Evolutionary conservation across 2,888 invertebrate species (phyloP).

Genomic region (Chrysina gloriosa): DNA sequence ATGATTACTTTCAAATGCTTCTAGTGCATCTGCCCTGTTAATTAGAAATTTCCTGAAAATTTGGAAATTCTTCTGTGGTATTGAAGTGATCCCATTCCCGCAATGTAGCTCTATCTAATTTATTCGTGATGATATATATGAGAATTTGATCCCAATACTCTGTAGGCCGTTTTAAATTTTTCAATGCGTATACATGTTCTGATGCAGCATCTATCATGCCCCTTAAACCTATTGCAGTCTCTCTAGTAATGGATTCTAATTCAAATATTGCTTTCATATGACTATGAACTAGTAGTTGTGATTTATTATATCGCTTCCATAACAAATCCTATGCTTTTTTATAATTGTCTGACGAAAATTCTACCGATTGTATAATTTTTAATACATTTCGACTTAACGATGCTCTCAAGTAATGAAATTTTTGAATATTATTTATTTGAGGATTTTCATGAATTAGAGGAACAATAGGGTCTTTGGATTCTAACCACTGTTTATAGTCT

Average conservation of each 20-base stretch:
- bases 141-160: background rate
- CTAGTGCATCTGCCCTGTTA: background rate
- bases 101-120: background rate
- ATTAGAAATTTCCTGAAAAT: background rate
- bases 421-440: background rate
- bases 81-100: background rate
- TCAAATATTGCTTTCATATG: conserved; percentile 3
- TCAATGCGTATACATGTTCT: background rate
- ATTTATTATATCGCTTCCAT: conserved; percentile 2
- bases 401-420: background rate
- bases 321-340: conserved; percentile 2
- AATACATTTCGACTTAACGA: background rate
- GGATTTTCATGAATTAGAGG: background rate
- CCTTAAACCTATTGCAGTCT: background rate
- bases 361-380: background rate
- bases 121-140: background rate
- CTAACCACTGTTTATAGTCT: background rate
- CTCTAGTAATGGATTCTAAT: background rate
- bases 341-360: background rate
- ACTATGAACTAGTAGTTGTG: conserved; percentile 11
- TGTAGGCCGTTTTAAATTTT: background rate
- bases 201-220: background rate
- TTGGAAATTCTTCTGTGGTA: background rate
- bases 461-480: background rate
- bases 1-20: background rate